Evolutionary conservation across 2,888 invertebrate species (phyloP).

Genomic region (Cactoblastis cactorum): DNA sequence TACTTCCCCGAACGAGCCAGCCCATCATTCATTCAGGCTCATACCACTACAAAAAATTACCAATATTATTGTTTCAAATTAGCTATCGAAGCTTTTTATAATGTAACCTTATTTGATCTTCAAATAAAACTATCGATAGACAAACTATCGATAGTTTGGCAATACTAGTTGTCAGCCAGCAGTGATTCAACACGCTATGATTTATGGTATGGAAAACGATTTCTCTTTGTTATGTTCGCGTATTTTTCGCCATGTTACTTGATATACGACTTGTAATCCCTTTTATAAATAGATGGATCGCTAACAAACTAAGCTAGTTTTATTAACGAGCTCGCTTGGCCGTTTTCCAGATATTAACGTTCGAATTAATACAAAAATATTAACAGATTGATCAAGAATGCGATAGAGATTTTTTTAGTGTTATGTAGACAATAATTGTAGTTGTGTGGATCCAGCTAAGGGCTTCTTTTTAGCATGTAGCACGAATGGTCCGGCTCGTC

Average conservation of each 20-base stretch:
- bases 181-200: constrained; percentile 60
- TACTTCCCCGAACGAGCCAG: too few relatives aligned
- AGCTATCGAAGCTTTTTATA: too few relatives aligned
- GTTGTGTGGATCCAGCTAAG: too few relatives aligned
- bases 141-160: constrained; percentile 16
- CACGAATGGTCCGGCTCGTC: too few relatives aligned
- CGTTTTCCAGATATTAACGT: constrained; percentile 2
- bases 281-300: constrained; percentile 33
- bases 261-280: constrained; percentile 49
- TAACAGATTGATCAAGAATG: neutral
- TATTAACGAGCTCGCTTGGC: constrained; percentile 10
- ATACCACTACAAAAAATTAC: too few relatives aligned
- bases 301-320: constrained; percentile 9
- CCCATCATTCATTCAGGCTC: too few relatives aligned
- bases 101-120: too few relatives aligned
- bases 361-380: neutral
- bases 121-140: too few relatives aligned
- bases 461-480: too few relatives aligned
- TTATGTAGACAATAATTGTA: too few relatives aligned
- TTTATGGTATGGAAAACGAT: constrained; percentile 59
- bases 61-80: too few relatives aligned
- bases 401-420: too few relatives aligned
- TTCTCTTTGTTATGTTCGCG: constrained; percentile 57
- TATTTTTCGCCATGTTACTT: constrained; percentile 56
- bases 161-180: constrained; percentile 31